phyloP scores from a whole-genome alignment of 2,797 vertebrate species.

The Phyllotis vaccarum region DNA sequence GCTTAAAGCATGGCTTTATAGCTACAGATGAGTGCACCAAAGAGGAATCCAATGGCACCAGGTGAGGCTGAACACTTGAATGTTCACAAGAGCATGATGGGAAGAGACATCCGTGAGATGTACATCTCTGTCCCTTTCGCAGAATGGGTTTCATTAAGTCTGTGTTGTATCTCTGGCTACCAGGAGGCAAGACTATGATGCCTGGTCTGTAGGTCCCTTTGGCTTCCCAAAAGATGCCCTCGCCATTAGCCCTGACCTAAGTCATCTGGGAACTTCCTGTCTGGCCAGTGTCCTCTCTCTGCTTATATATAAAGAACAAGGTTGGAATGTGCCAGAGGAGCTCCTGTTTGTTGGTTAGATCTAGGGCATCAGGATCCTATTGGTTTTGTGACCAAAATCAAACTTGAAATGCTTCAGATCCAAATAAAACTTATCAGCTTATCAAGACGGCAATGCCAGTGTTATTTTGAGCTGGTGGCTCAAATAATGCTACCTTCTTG shows the following conservation, averaged over 20 bases:
- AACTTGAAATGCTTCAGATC: neutral
- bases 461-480: neutral
- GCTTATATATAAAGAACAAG: neutral
- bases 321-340: neutral
- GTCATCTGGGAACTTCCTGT: neutral
- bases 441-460: neutral
- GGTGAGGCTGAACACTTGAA: neutral
- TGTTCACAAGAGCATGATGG: neutral
- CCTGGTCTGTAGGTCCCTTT: neutral
- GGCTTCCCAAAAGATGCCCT: neutral
- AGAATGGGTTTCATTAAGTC: neutral
- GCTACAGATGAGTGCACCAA: neutral
- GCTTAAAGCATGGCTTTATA: neutral
- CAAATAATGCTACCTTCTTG: neutral
- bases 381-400: neutral
- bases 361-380: neutral
- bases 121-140: neutral
- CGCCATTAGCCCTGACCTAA: neutral
- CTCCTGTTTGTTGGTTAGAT: neutral
- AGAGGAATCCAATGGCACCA: neutral
- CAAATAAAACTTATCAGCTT: neutral
- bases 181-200: neutral
- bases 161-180: neutral
- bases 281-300: neutral
- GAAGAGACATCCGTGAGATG: neutral